These are phyloP conservation scores for Pollenia griseotomentosa DNA, from an alignment of 2,888 invertebrate species.

Conservation along the genomic window DNA sequence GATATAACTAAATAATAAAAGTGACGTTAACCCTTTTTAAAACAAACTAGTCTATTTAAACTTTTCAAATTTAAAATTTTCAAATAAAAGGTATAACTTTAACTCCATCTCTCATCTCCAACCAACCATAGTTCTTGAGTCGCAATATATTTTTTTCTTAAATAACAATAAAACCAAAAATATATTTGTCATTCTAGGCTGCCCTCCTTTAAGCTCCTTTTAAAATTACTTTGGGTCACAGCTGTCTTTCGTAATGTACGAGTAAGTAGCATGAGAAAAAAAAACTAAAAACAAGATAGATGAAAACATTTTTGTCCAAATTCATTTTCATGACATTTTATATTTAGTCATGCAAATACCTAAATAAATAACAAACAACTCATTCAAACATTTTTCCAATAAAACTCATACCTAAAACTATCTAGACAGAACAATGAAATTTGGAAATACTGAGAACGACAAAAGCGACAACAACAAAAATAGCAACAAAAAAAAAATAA, in stretches of 20 bases:
- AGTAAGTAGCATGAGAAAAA: neutral
- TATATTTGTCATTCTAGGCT: neutral
- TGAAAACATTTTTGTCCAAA: constrained; percentile 36
- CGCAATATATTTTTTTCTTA: neutral
- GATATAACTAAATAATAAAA: no score
- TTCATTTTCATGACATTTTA: constrained; percentile 58
- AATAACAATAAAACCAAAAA: constrained; percentile 8
- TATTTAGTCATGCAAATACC: constrained; percentile 68
- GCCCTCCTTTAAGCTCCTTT: neutral
- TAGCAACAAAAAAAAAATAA: neutral
- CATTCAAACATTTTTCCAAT: constrained; percentile 45
- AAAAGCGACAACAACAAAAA: neutral
- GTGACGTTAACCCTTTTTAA: no score
- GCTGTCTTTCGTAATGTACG: constrained; percentile 47
- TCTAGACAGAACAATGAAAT: constrained; percentile 55
- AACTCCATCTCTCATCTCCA: no score
- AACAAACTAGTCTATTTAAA: no score
- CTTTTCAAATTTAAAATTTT: no score
- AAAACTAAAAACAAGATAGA: neutral
- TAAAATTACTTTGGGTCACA: constrained; percentile 38
- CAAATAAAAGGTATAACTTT: no score
- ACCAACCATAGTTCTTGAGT: no score
- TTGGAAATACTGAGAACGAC: constrained; percentile 12
- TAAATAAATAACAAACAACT: constrained; percentile 66
- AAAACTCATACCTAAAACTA: constrained; percentile 24